Conservation (phyloP, 2,888 invertebrate species). For the Halocaridina rubra region DNA sequence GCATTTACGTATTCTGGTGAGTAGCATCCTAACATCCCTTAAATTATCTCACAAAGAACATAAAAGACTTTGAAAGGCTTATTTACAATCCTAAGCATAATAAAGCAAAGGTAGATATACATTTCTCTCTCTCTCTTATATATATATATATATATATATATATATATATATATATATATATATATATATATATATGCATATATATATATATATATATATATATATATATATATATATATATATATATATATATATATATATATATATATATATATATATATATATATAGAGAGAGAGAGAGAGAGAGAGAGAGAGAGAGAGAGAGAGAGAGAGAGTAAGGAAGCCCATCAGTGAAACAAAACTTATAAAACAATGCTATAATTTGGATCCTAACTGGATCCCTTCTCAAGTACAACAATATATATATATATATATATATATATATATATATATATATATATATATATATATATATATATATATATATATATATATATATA, state of each 20-base stretch:
- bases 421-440: no score
- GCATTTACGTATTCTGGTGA: conserved; percentile 60
- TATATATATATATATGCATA: conserved; percentile 22
- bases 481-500: no score
- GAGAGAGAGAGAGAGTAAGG: not conserved
- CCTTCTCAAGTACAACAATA: no score
- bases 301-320: not conserved
- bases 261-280: not conserved
- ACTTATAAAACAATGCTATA: no score
- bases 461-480: no score
- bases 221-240: conserved; percentile 24
- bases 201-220: conserved; percentile 26
- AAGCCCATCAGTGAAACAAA: no score
- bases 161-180: conserved; percentile 21
- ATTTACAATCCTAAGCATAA: not conserved
- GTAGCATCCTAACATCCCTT: not conserved
- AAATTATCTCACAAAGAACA: not conserved
- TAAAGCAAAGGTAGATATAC: not conserved
- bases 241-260: not conserved
- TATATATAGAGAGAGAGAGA: not conserved
- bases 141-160: not conserved
- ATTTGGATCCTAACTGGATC: no score
- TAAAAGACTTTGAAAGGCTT: not conserved
- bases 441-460: no score
- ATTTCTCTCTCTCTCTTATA: not conserved